Evolutionary conservation across 1,140 invertebrate genomes (phyloP), one percentile per base, ranked within the genome.

Genomic region (Hylyphantes graminicola): DNA sequence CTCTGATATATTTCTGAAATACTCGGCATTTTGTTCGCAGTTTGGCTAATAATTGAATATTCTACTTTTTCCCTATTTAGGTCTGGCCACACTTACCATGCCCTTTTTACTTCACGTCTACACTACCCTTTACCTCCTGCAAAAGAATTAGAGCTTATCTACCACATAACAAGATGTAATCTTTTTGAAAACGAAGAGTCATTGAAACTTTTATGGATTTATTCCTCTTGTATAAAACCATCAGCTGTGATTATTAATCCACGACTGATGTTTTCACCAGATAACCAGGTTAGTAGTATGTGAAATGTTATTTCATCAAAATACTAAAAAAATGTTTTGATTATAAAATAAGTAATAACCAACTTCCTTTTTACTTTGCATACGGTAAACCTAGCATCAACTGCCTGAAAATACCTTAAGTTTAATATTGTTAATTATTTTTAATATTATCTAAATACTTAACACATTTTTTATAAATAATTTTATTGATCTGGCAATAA

Each of bases 161-260:
- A 72, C 67, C 53, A 80, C 19, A n/a, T 80, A 48, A 55, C 50
- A 65, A 61, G 63, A 7, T 65, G 59, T 53, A 67, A 53, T 3
- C 51, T 78, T 12, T 78, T 78, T 19, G 50, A 78, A 65, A 64
- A 78, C 0, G 76, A 65, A 8, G 50, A 78, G 21, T 1, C 50
- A 3, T 53, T 78, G 12, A 54, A 12, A 65, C 7, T 17, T 2
- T 19, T 78, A 8, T 78, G 50, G 76, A 15, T 78, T 17, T 17
- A 64, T 51, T 64, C 53, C 55, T 65, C 63, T 13, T 35, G 13
- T 54, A 67, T 54, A 7, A 65, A 15, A 35, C 35, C 63, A 13
- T 54, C 51, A 55, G 15, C 7, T 54, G 15, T 67, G 13, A 17
- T 78, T 9, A 19, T 8, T 13, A 12, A 15, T 15, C 63, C 63